Evolutionary conservation across 2,797 vertebrate genomes (phyloP).

Genomic region (Chaunax sp.): DNA sequence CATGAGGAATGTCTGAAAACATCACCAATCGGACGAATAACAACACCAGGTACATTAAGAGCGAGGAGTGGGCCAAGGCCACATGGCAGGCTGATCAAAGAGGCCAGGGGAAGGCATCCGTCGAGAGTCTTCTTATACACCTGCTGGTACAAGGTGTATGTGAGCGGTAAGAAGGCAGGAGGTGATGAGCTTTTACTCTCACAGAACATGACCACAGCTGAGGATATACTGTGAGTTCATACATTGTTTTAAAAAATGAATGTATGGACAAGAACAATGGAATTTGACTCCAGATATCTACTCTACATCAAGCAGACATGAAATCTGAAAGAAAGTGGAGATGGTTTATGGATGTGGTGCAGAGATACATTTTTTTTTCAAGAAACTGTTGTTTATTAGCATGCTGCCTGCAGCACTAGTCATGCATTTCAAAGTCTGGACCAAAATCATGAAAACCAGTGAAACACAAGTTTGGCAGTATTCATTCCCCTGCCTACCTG

Average conservation of each 20-base stretch:
- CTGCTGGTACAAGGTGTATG: conserved; percentile 63
- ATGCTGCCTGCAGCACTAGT: background rate
- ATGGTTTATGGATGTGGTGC: no score
- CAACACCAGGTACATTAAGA: conserved; percentile 42
- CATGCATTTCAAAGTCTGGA: conserved; percentile 35
- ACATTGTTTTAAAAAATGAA: conserved; percentile 59
- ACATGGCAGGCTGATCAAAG: conserved; percentile 33
- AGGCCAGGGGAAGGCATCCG: conserved; percentile 18
- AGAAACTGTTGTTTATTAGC: conserved; percentile 30
- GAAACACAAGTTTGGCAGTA: conserved; percentile 17
- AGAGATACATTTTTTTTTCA: no score
- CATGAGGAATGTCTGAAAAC: conserved; percentile 68
- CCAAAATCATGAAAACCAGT: conserved; percentile 24
- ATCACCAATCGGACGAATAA: conserved; percentile 47
- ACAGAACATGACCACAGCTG: conserved; percentile 32
- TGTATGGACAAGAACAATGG: conserved; percentile 38
- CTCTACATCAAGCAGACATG: conserved; percentile 32
- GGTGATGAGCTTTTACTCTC: conserved; percentile 36
- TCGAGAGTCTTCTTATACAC: conserved; percentile 48
- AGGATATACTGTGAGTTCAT: conserved; percentile 39
- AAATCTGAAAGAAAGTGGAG: no score
- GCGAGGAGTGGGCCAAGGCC: conserved; percentile 41
- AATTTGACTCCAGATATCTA: conserved; percentile 10
- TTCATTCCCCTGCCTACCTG: background rate
- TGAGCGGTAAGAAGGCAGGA: conserved; percentile 27